Base-by-base conservation (phyloP, 2,888 invertebrate species). In the Ennomos erosarius region DNA sequence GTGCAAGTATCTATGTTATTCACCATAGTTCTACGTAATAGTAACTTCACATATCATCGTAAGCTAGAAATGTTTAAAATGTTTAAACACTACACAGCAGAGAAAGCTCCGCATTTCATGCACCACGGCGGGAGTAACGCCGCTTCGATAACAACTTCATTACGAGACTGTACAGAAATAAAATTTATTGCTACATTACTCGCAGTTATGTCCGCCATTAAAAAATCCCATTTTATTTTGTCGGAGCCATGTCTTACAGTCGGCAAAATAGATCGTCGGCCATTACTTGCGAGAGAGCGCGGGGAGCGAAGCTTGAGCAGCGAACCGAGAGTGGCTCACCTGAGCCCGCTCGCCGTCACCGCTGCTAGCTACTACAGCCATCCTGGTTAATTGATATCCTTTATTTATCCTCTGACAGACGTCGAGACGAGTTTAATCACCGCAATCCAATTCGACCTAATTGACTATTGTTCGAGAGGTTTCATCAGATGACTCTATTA, bases 141-240 rank as follows among this genome's bases (percentile, higher is more conserved):
- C 44, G 65, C 65, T 64, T 44, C 65, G 64, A 69, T 64, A 64
- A 69, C 71, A 70, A 76, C 71, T 76, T 74, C 71, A 74, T 78
- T 73, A 75, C 65, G 62, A 70, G 70, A 64, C 61, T 67, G 68
- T 71, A 67, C 66, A 16, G 9, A 72, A 68, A 69, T 62, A 67
- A 64, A 66, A 78, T 77, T 76, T 78, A 81, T 80, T 61, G 62
- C 70, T 61, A 69, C 76, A 74, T 79, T 74, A 75, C 73, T 69
- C 73, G 71, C 74, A 74, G 78, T 78, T 79, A 79, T 78, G 75
- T 68, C 65, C 55, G 69, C 77, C 76, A 80, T 84, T 84, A 82
- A 4, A 82, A 83, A 81, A 79, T 72, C 73, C 71, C 78, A 71
- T 82, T 81, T 83, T 81, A 75, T 82, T 83, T 78, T 77, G 81